phyloP scores from a whole-genome alignment of 2,797 vertebrate genomes.

The Muscicapa striata region DNA sequence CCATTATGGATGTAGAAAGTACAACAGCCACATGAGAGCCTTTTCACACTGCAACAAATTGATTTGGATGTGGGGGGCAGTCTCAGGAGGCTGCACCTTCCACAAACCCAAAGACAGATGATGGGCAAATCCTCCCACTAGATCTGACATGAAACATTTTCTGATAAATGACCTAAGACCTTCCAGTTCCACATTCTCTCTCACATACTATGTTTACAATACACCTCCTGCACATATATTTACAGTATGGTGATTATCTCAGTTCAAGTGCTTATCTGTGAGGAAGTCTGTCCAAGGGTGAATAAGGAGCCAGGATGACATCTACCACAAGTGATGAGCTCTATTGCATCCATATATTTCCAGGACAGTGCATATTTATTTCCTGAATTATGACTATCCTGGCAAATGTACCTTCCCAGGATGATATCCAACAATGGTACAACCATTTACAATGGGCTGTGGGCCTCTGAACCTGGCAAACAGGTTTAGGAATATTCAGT shows the following conservation, averaged over 20 bases:
- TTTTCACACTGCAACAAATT: background rate
- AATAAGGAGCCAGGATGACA: background rate
- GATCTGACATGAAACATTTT: background rate
- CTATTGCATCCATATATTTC: conserved; percentile 41
- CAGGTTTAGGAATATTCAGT: conserved; percentile 35
- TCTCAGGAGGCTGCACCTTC: background rate
- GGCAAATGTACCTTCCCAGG: conserved; percentile 37
- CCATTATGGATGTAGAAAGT: background rate
- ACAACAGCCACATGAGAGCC: background rate
- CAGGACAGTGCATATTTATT: conserved; percentile 53
- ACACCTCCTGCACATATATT: background rate
- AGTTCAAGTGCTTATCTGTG: background rate
- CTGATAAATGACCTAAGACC: background rate
- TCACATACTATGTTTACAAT: background rate
- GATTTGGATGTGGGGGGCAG: background rate
- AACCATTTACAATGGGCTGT: conserved; percentile 21
- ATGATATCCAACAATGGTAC: conserved; percentile 38
- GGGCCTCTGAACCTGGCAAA: conserved; percentile 34
- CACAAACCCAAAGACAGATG: background rate
- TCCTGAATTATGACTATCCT: conserved; percentile 47
- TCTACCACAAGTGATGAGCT: background rate
- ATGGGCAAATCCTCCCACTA: conserved; percentile 9
- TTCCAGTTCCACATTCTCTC: background rate
- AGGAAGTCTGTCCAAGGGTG: background rate
- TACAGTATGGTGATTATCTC: background rate